These are phyloP conservation scores for Polypedilum vanderplanki DNA, from an alignment of 1,140 invertebrate species.

Conservation along the genomic window DNA sequence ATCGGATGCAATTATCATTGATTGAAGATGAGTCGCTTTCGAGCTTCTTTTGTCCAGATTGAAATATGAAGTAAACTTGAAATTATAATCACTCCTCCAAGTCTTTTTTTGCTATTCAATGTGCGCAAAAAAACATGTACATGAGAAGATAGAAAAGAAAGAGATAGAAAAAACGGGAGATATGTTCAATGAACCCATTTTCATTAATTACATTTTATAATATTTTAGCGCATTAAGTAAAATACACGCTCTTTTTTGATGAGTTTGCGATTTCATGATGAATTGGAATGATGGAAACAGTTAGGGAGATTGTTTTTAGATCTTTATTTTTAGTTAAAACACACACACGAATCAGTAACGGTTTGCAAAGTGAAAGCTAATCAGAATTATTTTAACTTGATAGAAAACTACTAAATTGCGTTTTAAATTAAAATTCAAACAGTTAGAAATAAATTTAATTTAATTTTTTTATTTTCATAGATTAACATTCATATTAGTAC, in stretches of 20 bases:
- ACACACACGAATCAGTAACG: too few species aligned
- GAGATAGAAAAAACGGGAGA: background rate
- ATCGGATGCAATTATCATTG: slow-evolving; percentile 2
- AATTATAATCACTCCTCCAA: background rate
- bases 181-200: slow-evolving; percentile 14
- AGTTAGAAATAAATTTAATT: too few species aligned
- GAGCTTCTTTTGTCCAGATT: background rate
- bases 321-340: too few species aligned
- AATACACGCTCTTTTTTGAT: too few species aligned
- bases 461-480: background rate
- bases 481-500: background rate
- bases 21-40: background rate
- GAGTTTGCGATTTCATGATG: too few species aligned
- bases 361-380: too few species aligned
- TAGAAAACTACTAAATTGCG: too few species aligned
- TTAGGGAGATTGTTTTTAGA: too few species aligned
- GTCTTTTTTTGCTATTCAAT: background rate
- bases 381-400: too few species aligned
- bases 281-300: too few species aligned
- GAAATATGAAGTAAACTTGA: background rate
- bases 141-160: background rate
- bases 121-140: background rate
- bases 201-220: slow-evolving; percentile 6
- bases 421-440: too few species aligned
- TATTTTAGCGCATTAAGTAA: background rate